Evolutionary conservation across 2,888 invertebrate genomes (phyloP).

Genomic region (Sarcophaga variegata): DNA sequence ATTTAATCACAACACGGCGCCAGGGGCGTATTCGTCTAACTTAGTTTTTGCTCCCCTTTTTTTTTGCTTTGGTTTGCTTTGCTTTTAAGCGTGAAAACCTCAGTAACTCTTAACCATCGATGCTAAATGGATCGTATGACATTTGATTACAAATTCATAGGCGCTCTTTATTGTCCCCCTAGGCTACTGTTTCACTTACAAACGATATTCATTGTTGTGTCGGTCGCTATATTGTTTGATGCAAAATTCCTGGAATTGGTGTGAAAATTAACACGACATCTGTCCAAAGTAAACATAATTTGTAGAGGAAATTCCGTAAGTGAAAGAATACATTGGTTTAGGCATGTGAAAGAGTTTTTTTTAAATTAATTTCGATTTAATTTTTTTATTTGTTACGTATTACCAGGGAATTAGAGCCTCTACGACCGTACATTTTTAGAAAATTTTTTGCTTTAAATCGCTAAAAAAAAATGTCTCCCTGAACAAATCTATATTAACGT

Average conservation of each 20-base stretch:
- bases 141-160: constrained; percentile 1
- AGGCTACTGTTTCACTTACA: constrained; percentile 32
- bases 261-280: constrained; percentile 51
- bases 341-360: neutral
- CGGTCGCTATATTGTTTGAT: neutral
- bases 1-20: constrained; percentile 58
- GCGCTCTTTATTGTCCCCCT: constrained; percentile 18
- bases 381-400: neutral
- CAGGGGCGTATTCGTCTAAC: constrained; percentile 42
- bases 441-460: too few species aligned
- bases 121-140: constrained; percentile 49
- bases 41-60: constrained; percentile 14
- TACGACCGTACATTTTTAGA: too few species aligned
- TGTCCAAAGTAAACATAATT: constrained; percentile 1
- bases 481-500: too few species aligned
- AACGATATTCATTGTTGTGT: neutral
- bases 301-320: neutral
- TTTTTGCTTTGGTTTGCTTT: neutral
- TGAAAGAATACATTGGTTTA: too few species aligned
- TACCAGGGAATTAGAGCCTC: too few species aligned
- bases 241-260: constrained; percentile 56
- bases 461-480: too few species aligned
- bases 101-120: constrained; percentile 16
- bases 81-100: constrained; percentile 58
- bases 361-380: neutral